Conservation (phyloP, 2,113 vertebrate species). For the Phylloscopus whistleri region DNA sequence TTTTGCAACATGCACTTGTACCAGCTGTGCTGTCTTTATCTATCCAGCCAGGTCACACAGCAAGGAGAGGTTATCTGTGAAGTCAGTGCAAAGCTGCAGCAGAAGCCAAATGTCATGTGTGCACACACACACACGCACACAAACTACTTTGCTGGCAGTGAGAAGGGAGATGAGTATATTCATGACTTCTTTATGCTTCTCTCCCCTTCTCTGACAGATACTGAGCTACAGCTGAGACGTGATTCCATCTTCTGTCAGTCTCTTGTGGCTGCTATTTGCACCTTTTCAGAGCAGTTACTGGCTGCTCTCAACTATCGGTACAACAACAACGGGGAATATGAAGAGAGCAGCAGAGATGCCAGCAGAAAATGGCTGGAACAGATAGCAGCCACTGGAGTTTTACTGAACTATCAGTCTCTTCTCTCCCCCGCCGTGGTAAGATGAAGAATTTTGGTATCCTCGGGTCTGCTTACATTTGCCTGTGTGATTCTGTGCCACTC, state of each 20-base stretch:
- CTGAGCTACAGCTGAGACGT: conserved; percentile 87
- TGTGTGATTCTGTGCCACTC: not conserved
- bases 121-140: not conserved
- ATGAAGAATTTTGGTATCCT: not conserved
- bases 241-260: conserved; percentile 95
- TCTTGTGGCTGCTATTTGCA: conserved; percentile 86
- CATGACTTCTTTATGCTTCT: not conserved
- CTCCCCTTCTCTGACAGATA: conserved; percentile 75
- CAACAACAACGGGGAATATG: conserved; percentile 95
- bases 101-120: not conserved
- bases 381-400: conserved; percentile 86
- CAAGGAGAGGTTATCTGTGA: not conserved
- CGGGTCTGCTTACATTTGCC: not conserved
- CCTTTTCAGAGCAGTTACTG: conserved; percentile 90
- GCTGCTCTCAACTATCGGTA: conserved; percentile 87
- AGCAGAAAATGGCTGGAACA: conserved; percentile 98
- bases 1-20: not conserved
- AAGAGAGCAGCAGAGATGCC: conserved; percentile 92
- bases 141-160: not conserved
- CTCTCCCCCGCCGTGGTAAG: conserved; percentile 86
- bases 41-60: not conserved
- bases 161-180: not conserved
- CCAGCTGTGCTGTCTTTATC: not conserved
- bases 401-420: conserved; percentile 92
- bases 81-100: not conserved